Evolutionary conservation across 2,888 invertebrate genomes (phyloP), one percentile per base, ranked within the genome.

Genomic region (Trissoscelio sp.): DNA sequence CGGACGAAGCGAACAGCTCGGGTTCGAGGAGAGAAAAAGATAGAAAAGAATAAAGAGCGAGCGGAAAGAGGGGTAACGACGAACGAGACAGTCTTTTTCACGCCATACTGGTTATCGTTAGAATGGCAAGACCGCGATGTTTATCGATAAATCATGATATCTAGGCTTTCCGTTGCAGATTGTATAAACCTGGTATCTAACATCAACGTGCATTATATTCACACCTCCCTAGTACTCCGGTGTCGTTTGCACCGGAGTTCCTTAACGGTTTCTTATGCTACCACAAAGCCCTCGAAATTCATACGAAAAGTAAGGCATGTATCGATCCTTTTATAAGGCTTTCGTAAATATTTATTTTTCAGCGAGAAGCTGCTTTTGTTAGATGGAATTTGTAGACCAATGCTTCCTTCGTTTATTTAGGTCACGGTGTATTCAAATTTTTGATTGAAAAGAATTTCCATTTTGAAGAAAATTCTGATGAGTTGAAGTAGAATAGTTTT

Each of bases 71-170:
- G 82, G 18, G 77, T 58, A 67, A 73, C 20, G 64, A 34, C 74
- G 53, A 72, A 66, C 80, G 75, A 73, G 80, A 79, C 79, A 75
- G 79, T 83, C 87, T 85, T 88, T 88, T 87, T 86, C 88, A 86
- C 88, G 87, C 83, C 85, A 84, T 86, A 82, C 85, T 83, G 86
- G 85, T 84, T 84, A 84, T 84, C 85, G 84, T 42, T 70, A 84
- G 85, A 86, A 88, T 85, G 85, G 85, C 83, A 83, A 85, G 83
- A 81, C 84, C 74, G 64, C 83, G 86, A 87, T 87, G 87, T 79
- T 85, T 88, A 89, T 89, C 89, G 86, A 87, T 85, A 85, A 78
- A 88, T 88, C 88, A 85, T 85, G 86, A 87, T 86, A 86, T 80
- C 85, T 83, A 77, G 85, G 83, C 83, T 85, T 84, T 84, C 53